These are phyloP conservation scores for Sebastolobus alascanus DNA, from an alignment of 2,797 vertebrate species.

Conservation along the genomic window DNA sequence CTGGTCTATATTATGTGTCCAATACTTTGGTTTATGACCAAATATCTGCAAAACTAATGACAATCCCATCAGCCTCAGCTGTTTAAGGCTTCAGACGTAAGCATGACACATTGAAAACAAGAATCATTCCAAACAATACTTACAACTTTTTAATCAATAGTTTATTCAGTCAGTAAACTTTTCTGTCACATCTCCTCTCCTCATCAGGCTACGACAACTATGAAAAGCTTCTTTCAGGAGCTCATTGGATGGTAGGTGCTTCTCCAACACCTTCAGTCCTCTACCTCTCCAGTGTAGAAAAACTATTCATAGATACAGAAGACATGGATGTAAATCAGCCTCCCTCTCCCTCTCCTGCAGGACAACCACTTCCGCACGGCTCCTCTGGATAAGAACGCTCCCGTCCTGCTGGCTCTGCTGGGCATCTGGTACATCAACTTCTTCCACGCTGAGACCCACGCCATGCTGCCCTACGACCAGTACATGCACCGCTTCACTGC, in stretches of 20 bases:
- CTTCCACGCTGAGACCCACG: constrained; percentile 94
- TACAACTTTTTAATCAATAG: background rate
- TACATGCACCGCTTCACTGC: constrained; percentile 98
- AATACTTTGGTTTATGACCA: too few species aligned
- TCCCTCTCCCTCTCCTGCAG: constrained; percentile 70
- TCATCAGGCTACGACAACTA: constrained; percentile 95
- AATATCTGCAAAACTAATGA: too few species aligned
- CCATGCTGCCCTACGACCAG: constrained; percentile 96
- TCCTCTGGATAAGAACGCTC: constrained; percentile 92
- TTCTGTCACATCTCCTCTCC: constrained; percentile 24
- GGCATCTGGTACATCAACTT: constrained; percentile 98
- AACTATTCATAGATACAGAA: background rate
- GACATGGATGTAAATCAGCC: background rate
- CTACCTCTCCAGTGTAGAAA: background rate
- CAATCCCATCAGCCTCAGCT: too few species aligned
- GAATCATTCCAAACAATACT: background rate
- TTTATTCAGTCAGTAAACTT: background rate
- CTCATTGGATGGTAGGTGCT: constrained; percentile 95
- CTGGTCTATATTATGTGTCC: too few species aligned
- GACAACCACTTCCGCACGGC: constrained; percentile 93
- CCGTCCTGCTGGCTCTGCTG: constrained; percentile 92
- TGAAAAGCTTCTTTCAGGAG: constrained; percentile 93
- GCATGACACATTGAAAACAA: background rate
- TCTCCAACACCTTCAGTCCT: background rate
- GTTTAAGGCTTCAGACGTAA: too few species aligned